phyloP scores from a whole-genome alignment of 2,888 invertebrate species.

The Ashinkailepas kermadecensis region DNA sequence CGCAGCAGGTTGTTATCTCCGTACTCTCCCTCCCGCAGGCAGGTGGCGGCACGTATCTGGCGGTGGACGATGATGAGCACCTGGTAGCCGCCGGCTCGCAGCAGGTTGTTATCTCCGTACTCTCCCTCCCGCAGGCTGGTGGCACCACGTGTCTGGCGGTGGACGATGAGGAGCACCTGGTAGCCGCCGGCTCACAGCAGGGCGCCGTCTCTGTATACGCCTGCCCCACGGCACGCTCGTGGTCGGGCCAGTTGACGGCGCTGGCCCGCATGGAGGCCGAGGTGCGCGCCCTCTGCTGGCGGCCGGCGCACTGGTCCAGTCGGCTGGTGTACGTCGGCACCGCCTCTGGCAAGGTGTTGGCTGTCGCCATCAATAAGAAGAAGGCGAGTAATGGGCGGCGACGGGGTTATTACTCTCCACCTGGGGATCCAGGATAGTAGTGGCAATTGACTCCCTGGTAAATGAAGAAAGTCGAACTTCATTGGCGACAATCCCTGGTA shows the following conservation, averaged over 20 bases:
- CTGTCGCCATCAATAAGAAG: neutral
- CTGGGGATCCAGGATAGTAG: neutral
- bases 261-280: constrained; percentile 1
- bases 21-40: neutral
- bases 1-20: neutral
- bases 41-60: neutral
- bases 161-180: neutral
- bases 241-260: constrained; percentile 14
- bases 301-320: neutral
- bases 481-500: too few species aligned
- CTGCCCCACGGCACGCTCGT: neutral
- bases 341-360: neutral
- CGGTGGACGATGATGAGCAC: neutral
- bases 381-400: neutral
- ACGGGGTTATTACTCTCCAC: neutral
- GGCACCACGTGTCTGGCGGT: neutral
- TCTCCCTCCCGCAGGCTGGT: neutral
- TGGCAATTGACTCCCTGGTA: neutral
- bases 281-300: constrained; percentile 16
- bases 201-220: constrained; percentile 1
- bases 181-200: constrained; percentile 10
- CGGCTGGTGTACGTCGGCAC: constrained; percentile 2
- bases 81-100: constrained; percentile 8
- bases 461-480: too few species aligned
- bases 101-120: neutral